Evolutionary conservation across 2,888 invertebrate species (phyloP).

Genomic region (Scaptomyza reducta): DNA sequence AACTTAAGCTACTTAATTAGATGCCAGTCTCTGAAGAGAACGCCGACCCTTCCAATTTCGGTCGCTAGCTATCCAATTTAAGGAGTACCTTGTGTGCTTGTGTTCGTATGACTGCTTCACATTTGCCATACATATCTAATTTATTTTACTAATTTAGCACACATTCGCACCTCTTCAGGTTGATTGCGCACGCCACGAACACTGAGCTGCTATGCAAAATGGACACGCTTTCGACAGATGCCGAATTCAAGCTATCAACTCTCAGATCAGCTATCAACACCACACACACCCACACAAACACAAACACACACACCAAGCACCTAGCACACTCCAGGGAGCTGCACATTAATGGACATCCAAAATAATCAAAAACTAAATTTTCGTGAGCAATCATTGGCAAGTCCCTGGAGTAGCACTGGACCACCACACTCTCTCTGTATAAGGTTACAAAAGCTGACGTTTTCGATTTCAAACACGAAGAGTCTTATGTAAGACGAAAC

Average conservation of each 20-base stretch:
- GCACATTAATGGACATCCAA: constrained; percentile 77
- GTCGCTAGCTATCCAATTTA: not conserved
- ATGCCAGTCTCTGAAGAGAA: constrained; percentile 50
- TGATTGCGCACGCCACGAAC: constrained; percentile 55
- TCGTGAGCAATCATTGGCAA: constrained; percentile 39
- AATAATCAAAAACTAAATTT: constrained; percentile 77
- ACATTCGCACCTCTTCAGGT: constrained; percentile 68
- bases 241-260: constrained; percentile 42
- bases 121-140: constrained; percentile 64
- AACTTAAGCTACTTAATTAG: constrained; percentile 74
- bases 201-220: constrained; percentile 44
- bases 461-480: constrained; percentile 51
- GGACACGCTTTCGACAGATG: constrained; percentile 32
- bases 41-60: constrained; percentile 18
- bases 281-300: constrained; percentile 4
- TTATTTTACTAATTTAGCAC: constrained; percentile 77
- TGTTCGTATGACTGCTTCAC: constrained; percentile 13
- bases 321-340: constrained; percentile 60
- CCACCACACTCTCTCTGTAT: constrained; percentile 1
- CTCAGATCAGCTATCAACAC: constrained; percentile 30
- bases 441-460: constrained; percentile 53
- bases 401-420: constrained; percentile 45
- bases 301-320: constrained; percentile 5
- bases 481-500: constrained; percentile 40
- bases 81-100: not conserved